phyloP scores from a whole-genome alignment of 2,888 invertebrate species.

The Tyria jacobaeae region DNA sequence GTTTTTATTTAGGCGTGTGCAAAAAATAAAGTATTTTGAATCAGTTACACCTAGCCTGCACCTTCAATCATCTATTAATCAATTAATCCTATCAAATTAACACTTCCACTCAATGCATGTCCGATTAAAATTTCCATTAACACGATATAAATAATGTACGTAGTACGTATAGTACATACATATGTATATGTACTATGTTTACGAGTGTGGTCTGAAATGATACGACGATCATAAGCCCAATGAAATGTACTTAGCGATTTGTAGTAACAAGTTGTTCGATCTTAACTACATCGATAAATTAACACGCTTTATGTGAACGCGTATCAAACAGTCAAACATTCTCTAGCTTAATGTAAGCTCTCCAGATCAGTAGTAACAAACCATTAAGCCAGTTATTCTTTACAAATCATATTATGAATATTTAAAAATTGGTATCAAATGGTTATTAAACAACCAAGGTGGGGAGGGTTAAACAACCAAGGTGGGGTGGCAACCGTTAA shows the following conservation, averaged over 20 bases:
- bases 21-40: too few species aligned
- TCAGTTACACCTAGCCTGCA: background rate
- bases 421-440: too few species aligned
- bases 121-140: slow-evolving; percentile 19
- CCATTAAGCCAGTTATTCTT: too few species aligned
- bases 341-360: slow-evolving; percentile 30
- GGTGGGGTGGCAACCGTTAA: too few species aligned
- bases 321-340: slow-evolving; percentile 29
- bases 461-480: too few species aligned
- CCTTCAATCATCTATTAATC: too few species aligned
- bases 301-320: slow-evolving; percentile 22
- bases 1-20: too few species aligned
- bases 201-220: slow-evolving; percentile 24
- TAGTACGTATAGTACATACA: too few species aligned
- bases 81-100: slow-evolving; percentile 10
- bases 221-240: slow-evolving; percentile 11
- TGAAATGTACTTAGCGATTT: slow-evolving; percentile 21
- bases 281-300: slow-evolving; percentile 13
- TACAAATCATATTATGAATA: too few species aligned
- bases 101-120: slow-evolving; percentile 9
- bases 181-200: slow-evolving; percentile 8
- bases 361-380: too few species aligned
- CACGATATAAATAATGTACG: slow-evolving; percentile 11
- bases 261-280: slow-evolving; percentile 9
- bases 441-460: too few species aligned